Evolutionary conservation across 2,797 vertebrate genomes (phyloP).

Genomic region (Syndactyla subalaris): DNA sequence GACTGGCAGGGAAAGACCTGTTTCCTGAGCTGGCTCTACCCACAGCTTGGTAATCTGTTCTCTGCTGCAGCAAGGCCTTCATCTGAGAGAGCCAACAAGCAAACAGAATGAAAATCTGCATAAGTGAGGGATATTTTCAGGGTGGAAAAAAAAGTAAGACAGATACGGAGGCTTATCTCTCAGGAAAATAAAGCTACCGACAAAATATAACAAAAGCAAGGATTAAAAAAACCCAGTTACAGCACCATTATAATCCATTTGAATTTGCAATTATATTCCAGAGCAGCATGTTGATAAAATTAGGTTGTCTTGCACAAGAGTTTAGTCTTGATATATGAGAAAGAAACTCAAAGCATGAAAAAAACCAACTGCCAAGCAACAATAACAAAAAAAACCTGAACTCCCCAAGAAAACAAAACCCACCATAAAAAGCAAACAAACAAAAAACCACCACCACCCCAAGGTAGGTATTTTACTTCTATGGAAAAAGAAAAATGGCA

Average conservation of each 20-base stretch:
- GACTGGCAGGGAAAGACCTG: not conserved
- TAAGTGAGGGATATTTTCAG: not conserved
- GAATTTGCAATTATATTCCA: not conserved
- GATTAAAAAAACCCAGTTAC: not conserved
- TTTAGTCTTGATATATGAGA: not conserved
- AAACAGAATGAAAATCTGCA: not conserved
- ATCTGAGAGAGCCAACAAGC: not conserved
- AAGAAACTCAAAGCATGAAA: fast-evolving
- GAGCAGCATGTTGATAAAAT: not conserved
- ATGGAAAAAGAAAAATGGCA: not conserved
- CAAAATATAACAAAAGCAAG: not conserved
- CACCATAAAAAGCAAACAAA: not conserved
- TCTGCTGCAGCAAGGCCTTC: not conserved
- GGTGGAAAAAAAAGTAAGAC: fast-evolving
- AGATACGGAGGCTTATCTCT: not conserved
- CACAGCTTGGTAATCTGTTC: not conserved
- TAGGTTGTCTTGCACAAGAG: not conserved
- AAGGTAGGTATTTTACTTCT: not conserved
- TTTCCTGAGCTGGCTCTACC: not conserved
- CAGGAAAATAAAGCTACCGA: not conserved
- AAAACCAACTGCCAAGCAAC: not conserved
- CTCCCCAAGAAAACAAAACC: not conserved
- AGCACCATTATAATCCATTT: not conserved
- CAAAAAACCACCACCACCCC: not conserved
- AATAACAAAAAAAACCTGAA: not conserved